Base-by-base conservation (phyloP, 2,888 invertebrate genomes). In the Cephus spinipes region DNA sequence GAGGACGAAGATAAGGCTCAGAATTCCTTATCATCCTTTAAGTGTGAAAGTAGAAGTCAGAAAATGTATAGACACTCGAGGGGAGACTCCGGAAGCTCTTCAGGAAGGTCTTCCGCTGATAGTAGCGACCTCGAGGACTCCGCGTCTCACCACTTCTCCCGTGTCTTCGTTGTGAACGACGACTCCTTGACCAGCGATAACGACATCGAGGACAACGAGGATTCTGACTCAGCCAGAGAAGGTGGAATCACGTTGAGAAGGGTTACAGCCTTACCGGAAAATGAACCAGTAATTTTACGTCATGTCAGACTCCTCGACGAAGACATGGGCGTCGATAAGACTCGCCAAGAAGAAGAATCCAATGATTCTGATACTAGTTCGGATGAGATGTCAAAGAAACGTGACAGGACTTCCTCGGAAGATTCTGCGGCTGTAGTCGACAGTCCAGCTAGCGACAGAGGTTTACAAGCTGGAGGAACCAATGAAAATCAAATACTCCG, bases 131-230 rank as follows among this genome's bases (percentile, higher is more conserved):
- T 91, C 68, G 91, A 91, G 30, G 91, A 91, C 68, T 90, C 90
- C 0, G 85, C 89, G 0, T 87, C 90, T 0, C 90, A 90, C 40
- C 87, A 88, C n/a, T 92, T 92, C 81, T 91, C 91, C 0, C 86
- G 90, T 4, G 92, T 92, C 0, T 92, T 92, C 76, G 91, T 92
- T 0, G 91, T 92, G 1, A 92, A 92, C 81, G 90, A 91, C 71
- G 90, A 91, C 23, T 87, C 90, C 0, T 82, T 89, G 32, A 89
- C 88, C 9, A 91, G 91, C 79, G 90, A 90, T 74, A 89, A 90
- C 76, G 91, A 91, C 23, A 86, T 90, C 77, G 91, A 89, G 68
- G 90, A 91, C 68, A 90, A 89, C 76, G 91, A 87, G 9, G 89
- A 89, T 69, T 86, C 86, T 2, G 90, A 89, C 69, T 89, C 88